Conservation (phyloP, 2,113 vertebrate species). For the Limnothrissa miodon region DNA sequence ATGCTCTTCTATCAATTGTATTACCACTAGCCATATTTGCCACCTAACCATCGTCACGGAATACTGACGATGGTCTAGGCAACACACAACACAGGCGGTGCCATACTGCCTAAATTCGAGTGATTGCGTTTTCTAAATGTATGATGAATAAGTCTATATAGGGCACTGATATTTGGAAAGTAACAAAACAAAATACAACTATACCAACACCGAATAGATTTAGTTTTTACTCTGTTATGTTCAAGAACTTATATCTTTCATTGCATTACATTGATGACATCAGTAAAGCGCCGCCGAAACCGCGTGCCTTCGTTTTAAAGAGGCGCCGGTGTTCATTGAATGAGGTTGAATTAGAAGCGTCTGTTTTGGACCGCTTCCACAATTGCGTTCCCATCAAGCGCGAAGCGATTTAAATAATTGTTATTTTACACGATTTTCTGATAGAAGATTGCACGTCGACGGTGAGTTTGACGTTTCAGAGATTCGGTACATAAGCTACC, state of each 20-base stretch:
- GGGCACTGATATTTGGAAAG: no score
- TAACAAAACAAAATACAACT: no score
- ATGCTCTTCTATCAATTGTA: no score
- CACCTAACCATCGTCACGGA: no score
- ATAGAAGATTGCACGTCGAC: constrained; percentile 55
- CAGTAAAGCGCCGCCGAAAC: constrained; percentile 41
- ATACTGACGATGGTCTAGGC: no score
- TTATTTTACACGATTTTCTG: constrained; percentile 33
- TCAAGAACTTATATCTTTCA: not conserved
- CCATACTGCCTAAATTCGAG: no score
- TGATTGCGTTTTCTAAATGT: no score
- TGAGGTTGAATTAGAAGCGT: constrained; percentile 60
- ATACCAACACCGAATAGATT: no score
- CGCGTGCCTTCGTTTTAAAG: constrained; percentile 45
- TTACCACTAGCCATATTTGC: no score
- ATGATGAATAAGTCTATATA: no score
- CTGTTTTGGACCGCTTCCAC: constrained; percentile 48
- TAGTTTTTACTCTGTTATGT: no score
- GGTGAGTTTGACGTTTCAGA: constrained; percentile 53
- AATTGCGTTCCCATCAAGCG: constrained; percentile 19
- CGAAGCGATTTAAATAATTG: constrained; percentile 3
- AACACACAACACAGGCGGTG: no score
- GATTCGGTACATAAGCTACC: not conserved
- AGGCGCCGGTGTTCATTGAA: constrained; percentile 67
- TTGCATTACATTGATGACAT: constrained; percentile 36